phyloP scores from a whole-genome alignment of 2,797 vertebrate species.

The Sebastes nivosus region DNA sequence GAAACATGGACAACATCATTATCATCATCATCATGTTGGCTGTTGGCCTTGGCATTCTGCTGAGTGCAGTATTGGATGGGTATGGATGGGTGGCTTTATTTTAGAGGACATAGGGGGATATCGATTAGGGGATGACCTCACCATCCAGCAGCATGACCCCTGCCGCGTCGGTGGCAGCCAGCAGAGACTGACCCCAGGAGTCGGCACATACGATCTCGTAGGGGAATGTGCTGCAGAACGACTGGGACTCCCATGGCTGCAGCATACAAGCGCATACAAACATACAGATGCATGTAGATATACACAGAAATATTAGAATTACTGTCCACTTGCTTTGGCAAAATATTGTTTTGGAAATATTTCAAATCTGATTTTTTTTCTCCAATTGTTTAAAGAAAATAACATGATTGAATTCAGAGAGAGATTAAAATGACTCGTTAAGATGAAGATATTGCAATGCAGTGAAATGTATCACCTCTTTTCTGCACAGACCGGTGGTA shows the following conservation, averaged over 20 bases:
- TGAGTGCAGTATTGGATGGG: conserved; percentile 47
- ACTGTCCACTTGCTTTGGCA: neutral
- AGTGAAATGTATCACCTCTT: conserved; percentile 85
- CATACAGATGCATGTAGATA: neutral
- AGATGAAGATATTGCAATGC: neutral
- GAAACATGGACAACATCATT: conserved; percentile 54
- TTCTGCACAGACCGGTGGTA: conserved; percentile 91
- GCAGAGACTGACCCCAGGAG: conserved; percentile 96
- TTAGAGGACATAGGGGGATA: conserved; percentile 34
- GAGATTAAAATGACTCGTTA: neutral
- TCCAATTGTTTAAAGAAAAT: neutral
- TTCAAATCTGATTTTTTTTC: rapidly evolving
- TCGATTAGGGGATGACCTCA: conserved; percentile 78
- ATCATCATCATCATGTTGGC: conserved; percentile 32
- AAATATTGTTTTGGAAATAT: neutral
- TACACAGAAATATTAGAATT: neutral
- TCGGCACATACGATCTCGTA: conserved; percentile 93
- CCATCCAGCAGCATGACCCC: conserved; percentile 96
- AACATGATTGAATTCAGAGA: neutral
- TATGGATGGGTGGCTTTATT: conserved; percentile 45
- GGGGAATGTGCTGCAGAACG: conserved; percentile 94
- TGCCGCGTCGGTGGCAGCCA: conserved; percentile 91
- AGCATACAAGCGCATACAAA: conserved; percentile 7
- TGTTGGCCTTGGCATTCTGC: conserved; percentile 31
- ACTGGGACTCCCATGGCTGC: conserved; percentile 98